Evolutionary conservation across 1,140 invertebrate species (phyloP), one percentile per base, ranked within the genome.

Genomic region (Megalonaias nervosa): DNA sequence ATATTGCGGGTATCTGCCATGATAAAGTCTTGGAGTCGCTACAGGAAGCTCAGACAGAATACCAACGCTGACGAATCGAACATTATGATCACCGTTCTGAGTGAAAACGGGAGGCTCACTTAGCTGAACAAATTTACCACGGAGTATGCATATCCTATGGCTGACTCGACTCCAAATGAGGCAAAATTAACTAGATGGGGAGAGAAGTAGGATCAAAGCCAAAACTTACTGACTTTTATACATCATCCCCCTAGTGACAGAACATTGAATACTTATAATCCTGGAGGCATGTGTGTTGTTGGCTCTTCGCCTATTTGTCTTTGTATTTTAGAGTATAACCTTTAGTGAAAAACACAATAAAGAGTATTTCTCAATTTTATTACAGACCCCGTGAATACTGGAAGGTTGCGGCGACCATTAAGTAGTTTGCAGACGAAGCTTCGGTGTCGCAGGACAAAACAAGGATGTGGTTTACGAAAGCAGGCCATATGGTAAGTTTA

Each of bases 401-500:
- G 67, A 31, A 65, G 23, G 76, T 65, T 17, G 5, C 13, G 0
- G 21, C 6, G 13, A 60, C 71, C 14, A 21, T 80, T 16, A 70
- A 71, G 38, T 80, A 77, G 23, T 31, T 81, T 2, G 61, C 76
- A 17, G 17, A 16, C 1, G 64, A 62, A 3, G 59, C 76, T 19
- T 71, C 38, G 19, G 77, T 75, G n/a, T 71, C 68, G 15, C 57
- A 69, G 58, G 64, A 60, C 14, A 57, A 9, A 19, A 71, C 71
- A 21, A 19, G 69, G 9, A 55, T 48, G 0, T 79, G 80, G 80
- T 31, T 31, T 81, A 15, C 60, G 58, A 26, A 81, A 60, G 58
- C 70, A 82, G 23, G 77, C 81, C 26, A 68, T 76, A 14, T 80
- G 74, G 77, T 64, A 78, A 67, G 56, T 78, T 3, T 81, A 73